Base-by-base conservation (phyloP, 2,888 invertebrate genomes). In the Falcaria lacertinaria region DNA sequence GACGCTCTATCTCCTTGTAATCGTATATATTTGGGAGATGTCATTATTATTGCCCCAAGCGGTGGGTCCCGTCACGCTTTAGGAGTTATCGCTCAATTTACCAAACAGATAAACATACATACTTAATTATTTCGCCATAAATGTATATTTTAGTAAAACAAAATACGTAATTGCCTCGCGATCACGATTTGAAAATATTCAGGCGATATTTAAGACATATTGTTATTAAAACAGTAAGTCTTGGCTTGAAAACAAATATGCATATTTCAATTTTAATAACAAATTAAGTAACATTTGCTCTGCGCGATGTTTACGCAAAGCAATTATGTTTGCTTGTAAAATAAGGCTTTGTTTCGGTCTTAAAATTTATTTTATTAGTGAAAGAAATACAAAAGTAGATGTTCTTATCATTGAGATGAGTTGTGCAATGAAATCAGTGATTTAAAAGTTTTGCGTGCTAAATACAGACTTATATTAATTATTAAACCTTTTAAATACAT, bases 61-160 rank as follows among this genome's bases (percentile, higher is more conserved):
- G 77, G 74, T 69, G 67, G 75, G 73, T 69, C 74, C 71, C 67
- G 57, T 67, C 66, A 60, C 56, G 59, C 56, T 54, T 55, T 47
- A 70, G 69, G 64, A 76, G 65, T 78, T 83, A 84, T 80, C 66
- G 74, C 78, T 82, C 81, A 82, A 83, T 83, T 77, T 69, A 73
- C 62, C 56, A 59, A 64, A 68, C 52, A 68, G 70, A 77, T 74
- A 72, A 69, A 71, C 72, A 40, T 34, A 33, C 22, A 14, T 37
- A 14, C 15, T 37, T 22, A 37, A 37, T 37, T 25, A 37, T 37
- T 34, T 8, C 22, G 4, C 37, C 25, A 22, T 37, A 25, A 37
- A 37, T 22, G 37, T 22, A 22, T 22, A 22, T 37, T 15, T 28
- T 14, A 15, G 22, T 37, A 37, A 37, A 22, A 22, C 22, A 22